These are phyloP conservation scores for Cheilosia pagana DNA, from an alignment of 2,888 invertebrate genomes.

Conservation along the genomic window DNA sequence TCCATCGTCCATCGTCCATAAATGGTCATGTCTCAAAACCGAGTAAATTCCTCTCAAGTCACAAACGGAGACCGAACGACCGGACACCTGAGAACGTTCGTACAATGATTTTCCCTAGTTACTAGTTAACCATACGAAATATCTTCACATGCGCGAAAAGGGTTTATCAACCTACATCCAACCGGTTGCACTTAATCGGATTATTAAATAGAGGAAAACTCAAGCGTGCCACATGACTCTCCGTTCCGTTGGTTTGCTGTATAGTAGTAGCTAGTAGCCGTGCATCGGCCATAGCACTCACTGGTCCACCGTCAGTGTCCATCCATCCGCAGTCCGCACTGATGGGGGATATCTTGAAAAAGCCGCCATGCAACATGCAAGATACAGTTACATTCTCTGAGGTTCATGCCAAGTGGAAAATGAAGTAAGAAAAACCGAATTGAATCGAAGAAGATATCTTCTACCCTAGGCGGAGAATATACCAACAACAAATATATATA, in stretches of 20 bases:
- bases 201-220: conserved; percentile 64
- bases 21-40: conserved; percentile 63
- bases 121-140: conserved; percentile 59
- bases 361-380: conserved; percentile 74
- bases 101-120: conserved; percentile 65
- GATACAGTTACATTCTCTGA: conserved; percentile 74
- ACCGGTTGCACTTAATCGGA: conserved; percentile 75
- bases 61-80: conserved; percentile 9
- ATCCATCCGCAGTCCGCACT: conserved; percentile 62
- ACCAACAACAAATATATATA: conserved; percentile 39
- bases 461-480: conserved; percentile 40
- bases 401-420: conserved; percentile 63
- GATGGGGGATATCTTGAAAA: conserved; percentile 58
- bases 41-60: conserved; percentile 57
- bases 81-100: conserved; percentile 67
- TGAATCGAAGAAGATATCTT: conserved; percentile 71
- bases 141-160: conserved; percentile 71
- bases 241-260: conserved; percentile 67
- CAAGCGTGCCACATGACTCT: conserved; percentile 75
- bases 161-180: conserved; percentile 75
- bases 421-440: conserved; percentile 30
- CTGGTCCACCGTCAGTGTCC: conserved; percentile 72
- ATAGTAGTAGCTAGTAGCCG: conserved; percentile 13
- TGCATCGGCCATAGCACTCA: conserved; percentile 31
- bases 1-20: conserved; percentile 64